Base-by-base conservation (phyloP, 2,113 vertebrate species). In the Etia nguti region DNA sequence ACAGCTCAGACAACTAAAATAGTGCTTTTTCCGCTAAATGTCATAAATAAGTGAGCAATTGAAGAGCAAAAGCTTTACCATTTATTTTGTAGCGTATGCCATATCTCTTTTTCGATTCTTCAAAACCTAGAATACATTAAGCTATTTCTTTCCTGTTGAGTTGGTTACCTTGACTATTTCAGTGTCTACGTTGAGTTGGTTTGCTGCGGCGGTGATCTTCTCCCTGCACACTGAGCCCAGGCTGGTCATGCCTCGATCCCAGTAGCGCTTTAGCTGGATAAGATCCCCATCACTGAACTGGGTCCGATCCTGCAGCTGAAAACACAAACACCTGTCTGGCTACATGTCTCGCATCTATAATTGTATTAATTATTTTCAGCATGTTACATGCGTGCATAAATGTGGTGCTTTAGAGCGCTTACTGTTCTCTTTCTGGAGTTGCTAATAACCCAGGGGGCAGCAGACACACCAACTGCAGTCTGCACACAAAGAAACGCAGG, bases 181-280 rank as follows among this genome's bases (percentile, higher is more conserved):
- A 96, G 97, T 97, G 97, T 99, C 99, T 91, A 99, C 98, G 81
- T 95, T 98, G 94, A 99, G 97, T 83, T 99, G 97, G 87, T 96
- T 96, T 80, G 98, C 97, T 83, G 99, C 98, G 48, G 98, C 98
- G 81, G 97, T 97, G 92, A 99, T 99, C 96, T 99, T 99, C 94
- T 99, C 98, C 96, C 97, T 96, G 96, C 99, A 99, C 86, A 99
- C 97, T 41, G 98, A 98, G 86, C 98, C 99, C 96, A 99, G 96
- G 92, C 98, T 99, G 91, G 99, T 99, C 98, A 99, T 99, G 88
- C 99, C 99, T 90, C 98, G 97, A 94, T 99, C 98, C 99, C 99
- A 99, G 94, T 98, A 99, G 84, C 98, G 98, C 97, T 99, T 99
- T 89, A 99, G 97, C 13, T 97, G 97, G 83, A 97, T 94, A 91